Evolutionary conservation across 2,888 invertebrate species (phyloP).

Genomic region (Colostygia pectinataria): DNA sequence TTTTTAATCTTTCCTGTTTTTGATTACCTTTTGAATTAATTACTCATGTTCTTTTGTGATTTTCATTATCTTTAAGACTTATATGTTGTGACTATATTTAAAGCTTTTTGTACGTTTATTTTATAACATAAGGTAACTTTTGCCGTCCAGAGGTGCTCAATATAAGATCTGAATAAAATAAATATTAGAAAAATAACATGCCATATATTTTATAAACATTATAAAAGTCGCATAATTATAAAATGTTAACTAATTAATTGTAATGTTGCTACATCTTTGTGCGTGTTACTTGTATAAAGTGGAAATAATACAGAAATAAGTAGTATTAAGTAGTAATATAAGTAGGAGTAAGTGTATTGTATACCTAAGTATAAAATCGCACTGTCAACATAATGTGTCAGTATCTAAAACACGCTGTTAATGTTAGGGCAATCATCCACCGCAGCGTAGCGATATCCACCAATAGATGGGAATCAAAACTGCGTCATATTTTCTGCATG

Average conservation of each 20-base stretch:
- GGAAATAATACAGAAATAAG: slow-evolving; percentile 8
- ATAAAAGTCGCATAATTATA: slow-evolving; percentile 51
- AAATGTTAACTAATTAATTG: slow-evolving; percentile 47
- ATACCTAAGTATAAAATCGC: not conserved
- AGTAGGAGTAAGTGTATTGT: slow-evolving; percentile 49
- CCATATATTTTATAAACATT: slow-evolving; percentile 77
- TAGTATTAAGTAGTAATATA: slow-evolving; percentile 54
- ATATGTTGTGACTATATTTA: slow-evolving; percentile 29
- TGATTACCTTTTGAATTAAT: not conserved
- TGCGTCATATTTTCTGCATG: no score
- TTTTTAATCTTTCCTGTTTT: not conserved
- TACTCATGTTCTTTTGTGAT: slow-evolving; percentile 13
- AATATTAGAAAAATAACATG: slow-evolving; percentile 76
- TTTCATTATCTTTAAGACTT: slow-evolving; percentile 31
- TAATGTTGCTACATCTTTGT: slow-evolving; percentile 67
- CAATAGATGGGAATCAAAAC: no score
- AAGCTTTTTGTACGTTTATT: not conserved
- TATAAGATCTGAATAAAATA: slow-evolving; percentile 39
- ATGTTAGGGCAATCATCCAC: no score
- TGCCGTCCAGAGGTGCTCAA: slow-evolving; percentile 58
- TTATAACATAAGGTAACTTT: slow-evolving; percentile 18
- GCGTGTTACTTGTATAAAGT: slow-evolving; percentile 45
- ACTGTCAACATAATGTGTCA: not conserved
- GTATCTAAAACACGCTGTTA: no score
- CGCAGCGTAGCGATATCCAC: no score